Evolutionary conservation across 2,797 vertebrate genomes (phyloP).

Genomic region (Chloroceryle amazona): DNA sequence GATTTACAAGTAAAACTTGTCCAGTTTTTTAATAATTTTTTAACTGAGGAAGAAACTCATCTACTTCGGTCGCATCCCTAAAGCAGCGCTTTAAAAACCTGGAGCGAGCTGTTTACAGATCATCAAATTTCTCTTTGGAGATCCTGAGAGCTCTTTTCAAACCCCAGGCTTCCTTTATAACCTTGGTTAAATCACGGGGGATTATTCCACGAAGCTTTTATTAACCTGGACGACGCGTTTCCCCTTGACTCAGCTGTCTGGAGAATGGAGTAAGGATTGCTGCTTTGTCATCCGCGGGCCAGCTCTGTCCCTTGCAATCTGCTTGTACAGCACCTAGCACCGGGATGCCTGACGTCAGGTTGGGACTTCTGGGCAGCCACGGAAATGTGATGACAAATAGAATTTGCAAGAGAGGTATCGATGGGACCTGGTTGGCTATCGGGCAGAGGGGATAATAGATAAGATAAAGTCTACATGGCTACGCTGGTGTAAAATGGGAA

Average conservation of each 20-base stretch:
- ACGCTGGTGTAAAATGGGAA: not conserved
- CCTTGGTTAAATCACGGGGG: conserved; percentile 1
- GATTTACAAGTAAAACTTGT: not conserved
- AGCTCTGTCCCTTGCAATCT: not conserved
- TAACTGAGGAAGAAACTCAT: not conserved
- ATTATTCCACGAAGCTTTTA: not conserved
- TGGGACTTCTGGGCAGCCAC: not conserved
- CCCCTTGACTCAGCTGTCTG: conserved; percentile 13
- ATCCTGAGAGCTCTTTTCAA: conserved; percentile 4
- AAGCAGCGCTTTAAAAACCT: not conserved
- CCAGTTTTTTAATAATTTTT: not conserved
- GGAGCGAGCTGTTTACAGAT: not conserved
- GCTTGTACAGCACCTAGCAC: not conserved
- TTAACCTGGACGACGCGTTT: not conserved
- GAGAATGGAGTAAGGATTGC: not conserved
- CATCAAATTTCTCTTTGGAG: not conserved
- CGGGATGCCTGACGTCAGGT: not conserved
- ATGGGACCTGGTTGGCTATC: conserved; percentile 3
- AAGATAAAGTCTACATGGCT: conserved; percentile 46
- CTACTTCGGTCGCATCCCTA: not conserved
- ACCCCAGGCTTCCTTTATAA: conserved; percentile 16
- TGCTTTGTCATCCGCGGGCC: not conserved
- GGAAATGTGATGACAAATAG: conserved; percentile 12
- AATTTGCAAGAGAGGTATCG: not conserved
- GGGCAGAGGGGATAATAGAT: conserved; percentile 42